Evolutionary conservation across 1,140 invertebrate genomes (phyloP).

Genomic region (Vanessa tameamea): DNA sequence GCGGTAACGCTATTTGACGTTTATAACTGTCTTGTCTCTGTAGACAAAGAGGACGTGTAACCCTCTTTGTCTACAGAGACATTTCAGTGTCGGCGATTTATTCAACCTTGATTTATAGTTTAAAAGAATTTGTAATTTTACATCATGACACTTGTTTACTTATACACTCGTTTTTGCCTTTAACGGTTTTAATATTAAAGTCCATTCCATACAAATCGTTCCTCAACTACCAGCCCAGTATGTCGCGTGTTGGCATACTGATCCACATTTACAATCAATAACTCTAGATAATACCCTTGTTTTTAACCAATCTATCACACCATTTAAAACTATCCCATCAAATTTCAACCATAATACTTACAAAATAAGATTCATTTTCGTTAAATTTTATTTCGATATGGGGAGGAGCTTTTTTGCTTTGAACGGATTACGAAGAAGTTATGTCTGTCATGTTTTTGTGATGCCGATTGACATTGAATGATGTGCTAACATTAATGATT

Average conservation of each 20-base stretch:
- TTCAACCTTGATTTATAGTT: too few species aligned
- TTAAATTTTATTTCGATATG: background rate
- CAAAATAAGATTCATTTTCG: background rate
- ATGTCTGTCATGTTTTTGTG: background rate
- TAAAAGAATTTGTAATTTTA: too few species aligned
- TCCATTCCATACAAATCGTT: slow-evolving; percentile 24
- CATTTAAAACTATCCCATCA: background rate
- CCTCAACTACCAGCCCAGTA: slow-evolving; percentile 23
- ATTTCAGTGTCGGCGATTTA: too few species aligned
- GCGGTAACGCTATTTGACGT: too few species aligned
- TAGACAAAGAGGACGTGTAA: too few species aligned
- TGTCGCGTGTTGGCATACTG: slow-evolving; percentile 41
- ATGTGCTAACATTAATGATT: slow-evolving; percentile 3
- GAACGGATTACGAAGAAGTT: slow-evolving; percentile 1
- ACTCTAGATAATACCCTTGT: slow-evolving; percentile 34
- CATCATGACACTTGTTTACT: too few species aligned
- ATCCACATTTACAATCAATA: slow-evolving; percentile 43
- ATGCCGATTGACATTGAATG: background rate
- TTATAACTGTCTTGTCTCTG: too few species aligned
- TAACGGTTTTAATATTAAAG: background rate
- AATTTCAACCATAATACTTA: background rate
- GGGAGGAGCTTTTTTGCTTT: background rate
- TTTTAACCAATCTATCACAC: slow-evolving; percentile 25
- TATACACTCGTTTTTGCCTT: too few species aligned
- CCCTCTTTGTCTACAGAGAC: too few species aligned